Percentiles rank a stretch among this genome's conserved stretches.
Conservation (phyloP, 2,888 invertebrate species). For the Drosophila dives region DNA sequence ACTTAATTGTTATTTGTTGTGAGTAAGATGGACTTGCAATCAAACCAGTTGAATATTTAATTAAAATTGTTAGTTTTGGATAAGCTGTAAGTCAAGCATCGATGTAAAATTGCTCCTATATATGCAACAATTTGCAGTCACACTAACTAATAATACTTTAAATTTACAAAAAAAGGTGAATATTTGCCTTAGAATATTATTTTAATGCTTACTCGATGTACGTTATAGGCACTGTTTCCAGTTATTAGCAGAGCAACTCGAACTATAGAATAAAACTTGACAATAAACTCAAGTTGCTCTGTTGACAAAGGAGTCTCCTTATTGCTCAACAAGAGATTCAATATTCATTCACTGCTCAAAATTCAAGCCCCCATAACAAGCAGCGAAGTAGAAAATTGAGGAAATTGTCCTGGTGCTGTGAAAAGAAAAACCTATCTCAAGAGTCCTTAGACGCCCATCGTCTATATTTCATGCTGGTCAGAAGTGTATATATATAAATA, state of each 20-base stretch:
- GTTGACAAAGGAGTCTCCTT: background rate
- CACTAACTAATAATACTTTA: background rate
- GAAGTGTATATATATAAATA: background rate
- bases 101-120: too few species aligned
- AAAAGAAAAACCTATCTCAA: background rate
- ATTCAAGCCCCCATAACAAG: background rate
- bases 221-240: background rate
- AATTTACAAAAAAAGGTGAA: background rate
- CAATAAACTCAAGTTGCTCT: background rate
- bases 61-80: background rate
- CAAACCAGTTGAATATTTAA: slow-evolving; percentile 24
- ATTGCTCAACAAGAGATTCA: background rate
- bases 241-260: background rate
- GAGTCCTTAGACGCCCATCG: background rate
- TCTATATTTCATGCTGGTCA: slow-evolving; percentile 4
- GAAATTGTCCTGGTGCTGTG: background rate
- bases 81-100: background rate
- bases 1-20: slow-evolving; percentile 1
- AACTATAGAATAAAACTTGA: background rate
- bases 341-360: slow-evolving; percentile 7
- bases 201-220: background rate
- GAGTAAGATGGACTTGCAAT: slow-evolving; percentile 6
- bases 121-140: background rate
- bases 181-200: background rate
- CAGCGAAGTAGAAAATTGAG: slow-evolving; percentile 23